Evolutionary conservation across 37 sponge, comb jelly and placozoan genomes (phyloP).

Genomic region (Hexactinellida sp.): DNA sequence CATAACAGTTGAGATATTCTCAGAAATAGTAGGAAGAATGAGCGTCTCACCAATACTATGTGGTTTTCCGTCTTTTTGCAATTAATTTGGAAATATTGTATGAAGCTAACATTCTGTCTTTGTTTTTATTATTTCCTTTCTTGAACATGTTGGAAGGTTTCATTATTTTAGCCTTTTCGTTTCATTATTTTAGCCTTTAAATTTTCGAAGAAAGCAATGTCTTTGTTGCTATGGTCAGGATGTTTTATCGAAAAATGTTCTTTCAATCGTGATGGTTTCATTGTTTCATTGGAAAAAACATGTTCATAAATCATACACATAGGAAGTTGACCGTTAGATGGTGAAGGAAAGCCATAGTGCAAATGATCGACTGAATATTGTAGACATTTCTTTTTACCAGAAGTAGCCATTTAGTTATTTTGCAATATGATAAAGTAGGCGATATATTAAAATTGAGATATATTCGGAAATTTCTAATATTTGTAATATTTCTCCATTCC

Average conservation of each 20-base stretch:
- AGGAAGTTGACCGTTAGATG: not conserved
- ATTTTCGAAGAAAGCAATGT: slow-evolving; percentile 15
- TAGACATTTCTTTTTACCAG: not conserved
- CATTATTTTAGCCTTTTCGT: slow-evolving; percentile 8
- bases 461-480: slow-evolving; percentile 14
- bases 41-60: slow-evolving; percentile 17
- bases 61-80: not conserved
- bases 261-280: slow-evolving; percentile 4
- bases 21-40: not conserved
- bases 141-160: not conserved
- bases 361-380: slow-evolving; percentile 5
- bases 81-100: slow-evolving; percentile 15
- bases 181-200: slow-evolving; percentile 8
- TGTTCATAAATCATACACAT: not conserved
- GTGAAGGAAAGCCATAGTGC: not conserved
- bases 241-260: slow-evolving; percentile 17
- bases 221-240: slow-evolving; percentile 10
- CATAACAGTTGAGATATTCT: not conserved
- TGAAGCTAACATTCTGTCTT: slow-evolving; percentile 2
- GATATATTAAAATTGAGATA: slow-evolving; percentile 3
- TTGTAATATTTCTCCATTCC: slow-evolving; percentile 4
- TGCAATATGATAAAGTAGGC: not conserved
- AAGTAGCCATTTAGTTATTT: not conserved
- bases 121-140: not conserved
- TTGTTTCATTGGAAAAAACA: slow-evolving; percentile 11